Evolutionary conservation across 2,888 invertebrate species (phyloP), one percentile per base, ranked within the genome.

Genomic region (Dasypolia templi): DNA sequence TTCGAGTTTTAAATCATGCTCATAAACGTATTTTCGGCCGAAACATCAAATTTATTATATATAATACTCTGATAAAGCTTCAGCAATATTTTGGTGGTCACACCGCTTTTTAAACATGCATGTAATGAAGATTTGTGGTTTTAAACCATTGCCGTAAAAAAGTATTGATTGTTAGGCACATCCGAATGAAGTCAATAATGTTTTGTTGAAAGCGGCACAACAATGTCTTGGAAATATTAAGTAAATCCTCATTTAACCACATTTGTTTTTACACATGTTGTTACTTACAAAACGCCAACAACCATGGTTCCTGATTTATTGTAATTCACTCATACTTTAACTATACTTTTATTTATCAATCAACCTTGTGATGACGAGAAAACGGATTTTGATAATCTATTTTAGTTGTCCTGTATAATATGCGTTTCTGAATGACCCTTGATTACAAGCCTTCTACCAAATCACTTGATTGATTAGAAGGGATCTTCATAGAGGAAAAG

Each of bases 221-320:
- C 44, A 69, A 53, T 70, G 14, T n/a, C 32, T 64, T n/a, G 5
- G 56, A 42, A 32, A 32, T n/a, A 6, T 56, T 12, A 1, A 42
- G 14, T 14, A 17, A 42, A 56, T 42, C n/a, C 44, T 14, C 26
- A 14, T 42, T 19, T 29, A 22, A 14, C 26, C 12, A 22, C 26
- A 56, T 69, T 44, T 7, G 9, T 29, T 39, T 62, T n/a, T 1
- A 59, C 1, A 51, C 12, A 17, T 77, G 26, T 68, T 77, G 66
- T 26, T 2, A 14, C 19, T 9, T 19, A 29, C 14, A 35, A 58
- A 3, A 26, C 32, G 44, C 75, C 73, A 75, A 79, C 17, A 22
- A 46, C 12, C 32, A 46, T 7, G 7, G 42, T 69, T 72, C 14
- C 1, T 72, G 59, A 72, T 72, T 79, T 53, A 72, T 53, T 44